Base-by-base conservation (phyloP, 2,888 invertebrate genomes). In the Synergus gifuensis region DNA sequence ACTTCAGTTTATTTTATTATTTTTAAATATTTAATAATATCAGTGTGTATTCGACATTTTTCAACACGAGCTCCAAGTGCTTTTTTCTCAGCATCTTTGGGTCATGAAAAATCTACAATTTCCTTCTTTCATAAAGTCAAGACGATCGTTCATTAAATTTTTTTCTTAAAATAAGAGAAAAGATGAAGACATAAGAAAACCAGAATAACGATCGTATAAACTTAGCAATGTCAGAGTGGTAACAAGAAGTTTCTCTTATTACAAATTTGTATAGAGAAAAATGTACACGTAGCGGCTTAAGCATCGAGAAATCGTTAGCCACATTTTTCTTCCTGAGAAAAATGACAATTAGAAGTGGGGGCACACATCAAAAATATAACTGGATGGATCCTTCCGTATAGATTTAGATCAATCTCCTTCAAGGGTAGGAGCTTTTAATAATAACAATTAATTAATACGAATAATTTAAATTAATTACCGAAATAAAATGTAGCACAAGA, bases 21-120 rank as follows among this genome's bases (percentile, higher is more conserved):
- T 14, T 22, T 60, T 79, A 79, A 77, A 84, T 81, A 81, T 82
- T 81, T 76, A 82, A 77, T 81, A 81, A 80, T 63, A 80, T 82
- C 79, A 82, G 82, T 81, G 85, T 82, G 80, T 84, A 81, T 58
- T 69, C 69, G 28, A 84, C 42, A 79, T 64, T 80, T 82, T 36
- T 42, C 64, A 40, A 66, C 66, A 42, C 16, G 42, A 40, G 40
- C 4, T 66, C 40, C 4, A 36, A 28, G 42, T 78, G 77, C 46
- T 62, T 16, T 73, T 54, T 64, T 62, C 54, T n/a, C n/a, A 54
- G 54, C n/a, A 54, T 54, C 54, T n/a, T 54, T n/a, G 54, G 18
- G 54, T 54, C 54, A 7, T 54, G 54, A 54, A 54, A 54, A 54
- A 54, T 18, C 60, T 60, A 60, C 60, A 60, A 60, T 60, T 60